Evolutionary conservation across 1,140 invertebrate genomes (phyloP), one percentile per base, ranked within the genome.

Genomic region (Formica exsecta): DNA sequence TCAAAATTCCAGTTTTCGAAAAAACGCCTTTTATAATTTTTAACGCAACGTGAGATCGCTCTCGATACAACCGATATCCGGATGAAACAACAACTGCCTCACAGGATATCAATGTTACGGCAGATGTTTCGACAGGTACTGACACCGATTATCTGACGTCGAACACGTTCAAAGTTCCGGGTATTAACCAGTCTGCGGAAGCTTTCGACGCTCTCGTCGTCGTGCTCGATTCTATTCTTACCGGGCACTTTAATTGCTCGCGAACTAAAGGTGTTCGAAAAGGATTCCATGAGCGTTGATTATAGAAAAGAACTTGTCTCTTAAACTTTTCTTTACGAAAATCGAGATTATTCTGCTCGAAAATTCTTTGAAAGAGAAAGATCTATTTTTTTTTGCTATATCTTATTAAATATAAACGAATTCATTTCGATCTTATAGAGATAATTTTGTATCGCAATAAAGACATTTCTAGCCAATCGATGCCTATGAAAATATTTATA

Each of bases 1-100:
- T n/a, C 16, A 61, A 25, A 61, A 73, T 61, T 22, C 29, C 13
- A 9, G 11, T n/a, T 73, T 74, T 74, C 19, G 66, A 32, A 54
- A 11, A 36, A 73, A 57, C 13, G 22, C 61, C 44, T 73, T 61
- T 3, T 74, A 38, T 73, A 74, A 74, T 62, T 83, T 83, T 74
- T 83, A 74, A 83, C 22, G 8, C n/a, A 22, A 19, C 54, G 79
- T 61, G 44, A 61, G 38, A 85, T 64, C 41, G 41, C 44, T 77
- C 32, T 77, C 44, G 29, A 16, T 54, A 76, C 29, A 65, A 76
- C 19, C 44, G 70, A 84, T 84, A 64, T 74, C 70, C 61, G 70
- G 22, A 75, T 51, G 44, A 25, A 87, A 89, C 87, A 86, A 88
- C 88, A 84, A 88, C 77, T 89, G 86, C 76, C 64, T 59, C 57